Evolutionary conservation across 2,113 vertebrate genomes (phyloP), one percentile per base, ranked within the genome.

Genomic region (Hucho hucho): DNA sequence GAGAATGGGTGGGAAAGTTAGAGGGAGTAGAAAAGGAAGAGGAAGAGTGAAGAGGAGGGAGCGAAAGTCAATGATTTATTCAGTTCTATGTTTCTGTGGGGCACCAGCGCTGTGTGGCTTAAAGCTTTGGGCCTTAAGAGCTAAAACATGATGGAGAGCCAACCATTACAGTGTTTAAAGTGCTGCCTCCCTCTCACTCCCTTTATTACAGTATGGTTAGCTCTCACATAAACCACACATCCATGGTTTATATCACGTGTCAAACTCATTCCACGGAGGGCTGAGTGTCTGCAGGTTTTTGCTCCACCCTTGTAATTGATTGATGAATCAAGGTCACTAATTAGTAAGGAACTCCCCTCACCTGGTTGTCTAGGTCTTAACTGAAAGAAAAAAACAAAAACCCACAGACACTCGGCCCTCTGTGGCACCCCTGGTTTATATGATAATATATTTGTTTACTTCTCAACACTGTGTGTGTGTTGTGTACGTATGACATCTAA

Each of bases 151-250:
- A 86, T 43, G 78, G 81, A 83, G 82, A 58, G 79, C 46, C 74
- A 1, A 65, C 85, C 83, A 85, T 89, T 82, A 79, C 64, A 32
- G 7, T 56, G 84, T 81, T 83, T 87, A 89, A 79, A 86, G 73
- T 12, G 4, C 25, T 29, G 47, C 16, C 77, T 79, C 59, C 13
- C 70, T 63, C 65, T 1, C 75, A 73, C 64, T 3, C 46, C 76
- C 74, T 67, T 84, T 74, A 76, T 78, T 81, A 18, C 66, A 37
- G 26, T 47, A 13, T 69, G 65, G 4, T 32, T 20, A 16, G 29
- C 16, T 28, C 28, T 20, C 28, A n/a, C 65, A 67, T 53, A 18
- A 43, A 43, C 37, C 37, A 18, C 76, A 75, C 70, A 75, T 72
- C 67, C 37, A 12, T 43, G 37, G 37, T 43, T 43, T 12, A 12